Base-by-base conservation (phyloP, 1,140 invertebrate genomes). In the Papilio polytes region DNA sequence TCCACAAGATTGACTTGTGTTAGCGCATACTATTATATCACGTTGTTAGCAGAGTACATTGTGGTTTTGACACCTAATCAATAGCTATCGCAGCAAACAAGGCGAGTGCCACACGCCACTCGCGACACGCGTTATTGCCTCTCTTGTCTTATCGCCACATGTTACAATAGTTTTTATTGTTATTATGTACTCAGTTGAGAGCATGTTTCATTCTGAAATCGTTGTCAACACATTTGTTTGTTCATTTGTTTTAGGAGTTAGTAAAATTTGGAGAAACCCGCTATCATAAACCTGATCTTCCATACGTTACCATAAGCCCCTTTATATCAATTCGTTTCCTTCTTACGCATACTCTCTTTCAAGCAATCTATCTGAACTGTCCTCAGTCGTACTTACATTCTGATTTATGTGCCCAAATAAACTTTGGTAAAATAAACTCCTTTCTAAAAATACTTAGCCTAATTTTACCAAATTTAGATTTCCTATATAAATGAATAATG, bases 41-140 rank as follows among this genome's bases (percentile, higher is more conserved):
- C 15, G 63, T 70, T 15, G 26, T 70, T 26, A 70, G 63, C 6
- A 18, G 63, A 70, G 63, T 70, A 70, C 26, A 70, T 70, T 70
- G 26, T 70, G 63, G 63, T 70, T 70, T 31, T 70, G 63, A 70
- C 63, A 70, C 31, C 12, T 70, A 70, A 70, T 70, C 63, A 70
- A 70, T 70, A 70, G 22, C 63, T 70, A 70, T 70, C 63, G 63
- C 63, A 70, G 13, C 63, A 70, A 15, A 31, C 63, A 70, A 15
- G 22, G 63, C 26, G 63, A 63, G 59, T 26, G 59, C 20, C 59
- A 63, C 59, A 26, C 53, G 53, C n/a, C 53, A 56, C 53, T 56
- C 53, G 9, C 18, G 18, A 18, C 53, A 20, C 59, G 59, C 59
- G 59, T 63, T 63, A 63, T 70, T 70, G 26, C 26, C 63, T 70